Evolutionary conservation across 2,797 vertebrate genomes (phyloP).

Genomic region (Xenentodon cancila): DNA sequence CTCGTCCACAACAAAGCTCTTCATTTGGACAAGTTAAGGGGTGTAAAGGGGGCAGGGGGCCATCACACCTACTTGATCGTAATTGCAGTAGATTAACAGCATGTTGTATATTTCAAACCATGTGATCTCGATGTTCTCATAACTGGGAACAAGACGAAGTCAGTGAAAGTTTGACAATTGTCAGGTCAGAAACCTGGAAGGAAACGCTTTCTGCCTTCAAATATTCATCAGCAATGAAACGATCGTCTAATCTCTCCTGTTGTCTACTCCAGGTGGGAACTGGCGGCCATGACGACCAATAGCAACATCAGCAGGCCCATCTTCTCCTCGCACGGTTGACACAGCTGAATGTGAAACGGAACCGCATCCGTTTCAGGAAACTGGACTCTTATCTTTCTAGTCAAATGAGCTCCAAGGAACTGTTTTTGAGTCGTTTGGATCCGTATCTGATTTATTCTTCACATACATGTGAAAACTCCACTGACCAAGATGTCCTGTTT

Average conservation of each 20-base stretch:
- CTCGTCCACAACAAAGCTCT: slow-evolving; percentile 31
- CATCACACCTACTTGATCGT: slow-evolving; percentile 23
- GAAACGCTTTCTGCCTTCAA: no score
- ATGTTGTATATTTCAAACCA: slow-evolving; percentile 11
- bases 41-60: not conserved
- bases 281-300: slow-evolving; percentile 99
- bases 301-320: slow-evolving; percentile 99
- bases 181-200: no score
- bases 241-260: not conserved
- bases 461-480: slow-evolving; percentile 47
- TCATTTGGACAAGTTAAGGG: slow-evolving; percentile 4
- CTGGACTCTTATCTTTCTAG: slow-evolving; percentile 40
- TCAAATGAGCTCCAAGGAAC: slow-evolving; percentile 29
- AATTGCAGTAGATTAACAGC: not conserved
- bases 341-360: slow-evolving; percentile 31
- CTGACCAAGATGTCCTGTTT: slow-evolving; percentile 52
- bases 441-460: slow-evolving; percentile 32
- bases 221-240: not conserved
- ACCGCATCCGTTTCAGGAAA: slow-evolving; percentile 54
- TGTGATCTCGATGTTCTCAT: not conserved
- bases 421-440: slow-evolving; percentile 49
- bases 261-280: slow-evolving; percentile 89
- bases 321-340: slow-evolving; percentile 94
- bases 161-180: not conserved
- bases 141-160: not conserved